Evolutionary conservation across 1,140 invertebrate genomes (phyloP).

Genomic region (Drosophila seguyi): DNA sequence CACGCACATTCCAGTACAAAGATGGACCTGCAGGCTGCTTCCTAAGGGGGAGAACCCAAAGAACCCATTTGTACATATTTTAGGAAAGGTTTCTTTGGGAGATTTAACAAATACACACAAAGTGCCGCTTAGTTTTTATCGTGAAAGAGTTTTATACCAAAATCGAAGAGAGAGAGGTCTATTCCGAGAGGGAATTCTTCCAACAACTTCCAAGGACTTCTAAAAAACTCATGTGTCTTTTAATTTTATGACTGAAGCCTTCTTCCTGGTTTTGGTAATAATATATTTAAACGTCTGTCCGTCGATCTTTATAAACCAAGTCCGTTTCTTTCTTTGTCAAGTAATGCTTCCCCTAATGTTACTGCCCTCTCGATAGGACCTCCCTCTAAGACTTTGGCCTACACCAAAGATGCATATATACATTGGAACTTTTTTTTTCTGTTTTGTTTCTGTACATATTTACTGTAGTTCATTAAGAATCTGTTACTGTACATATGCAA

Average conservation of each 20-base stretch:
- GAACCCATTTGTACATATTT: slow-evolving; percentile 2
- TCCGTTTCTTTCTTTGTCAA: too few relatives aligned
- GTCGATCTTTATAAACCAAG: background rate
- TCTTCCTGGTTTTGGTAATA: background rate
- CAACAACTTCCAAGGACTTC: background rate
- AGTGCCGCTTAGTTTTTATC: slow-evolving; percentile 33
- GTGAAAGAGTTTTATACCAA: slow-evolving; percentile 46
- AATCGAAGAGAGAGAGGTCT: slow-evolving; percentile 4
- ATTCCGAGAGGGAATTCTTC: background rate
- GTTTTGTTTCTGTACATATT: slow-evolving; percentile 36
- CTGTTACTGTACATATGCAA: slow-evolving; percentile 37
- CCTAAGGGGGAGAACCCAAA: background rate
- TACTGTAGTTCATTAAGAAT: slow-evolving; percentile 13
- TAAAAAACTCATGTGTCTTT: background rate
- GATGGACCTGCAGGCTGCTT: slow-evolving; percentile 12
- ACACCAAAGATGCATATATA: slow-evolving; percentile 13
- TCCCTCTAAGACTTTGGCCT: slow-evolving; percentile 10
- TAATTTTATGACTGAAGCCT: background rate
- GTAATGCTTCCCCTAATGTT: background rate
- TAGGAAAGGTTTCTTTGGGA: background rate
- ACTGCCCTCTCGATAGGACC: background rate
- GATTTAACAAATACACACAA: slow-evolving; percentile 7
- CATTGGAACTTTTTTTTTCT: background rate
- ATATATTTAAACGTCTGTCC: background rate
- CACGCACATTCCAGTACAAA: slow-evolving; percentile 66